phyloP scores from a whole-genome alignment of 2,113 vertebrate species.

The Myrmecobius fasciatus region DNA sequence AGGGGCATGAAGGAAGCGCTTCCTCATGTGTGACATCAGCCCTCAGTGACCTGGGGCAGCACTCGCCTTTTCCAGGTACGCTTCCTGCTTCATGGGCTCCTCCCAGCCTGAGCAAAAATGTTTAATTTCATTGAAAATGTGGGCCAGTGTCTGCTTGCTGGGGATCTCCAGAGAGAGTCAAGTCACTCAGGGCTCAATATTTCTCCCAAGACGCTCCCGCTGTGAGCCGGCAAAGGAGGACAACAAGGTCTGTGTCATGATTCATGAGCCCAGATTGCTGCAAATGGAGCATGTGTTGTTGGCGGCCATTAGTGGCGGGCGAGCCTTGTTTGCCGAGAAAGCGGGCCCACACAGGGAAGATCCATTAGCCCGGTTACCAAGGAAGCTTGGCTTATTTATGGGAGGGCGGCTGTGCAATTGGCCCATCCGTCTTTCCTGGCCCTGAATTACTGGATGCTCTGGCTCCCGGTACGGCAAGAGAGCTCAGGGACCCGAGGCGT shows the following conservation, averaged over 20 bases:
- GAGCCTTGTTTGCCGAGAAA: constrained; percentile 46
- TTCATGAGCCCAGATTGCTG: constrained; percentile 46
- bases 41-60: not conserved
- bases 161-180: constrained; percentile 17
- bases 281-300: constrained; percentile 48
- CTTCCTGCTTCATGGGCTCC: not conserved
- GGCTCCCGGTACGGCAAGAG: constrained; percentile 35
- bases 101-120: not conserved
- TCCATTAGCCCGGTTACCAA: constrained; percentile 50
- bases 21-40: not conserved
- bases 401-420: not conserved
- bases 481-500: constrained; percentile 18
- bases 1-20: not conserved
- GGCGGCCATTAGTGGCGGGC: not conserved
- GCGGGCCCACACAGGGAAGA: constrained; percentile 29
- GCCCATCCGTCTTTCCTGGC: constrained; percentile 47
- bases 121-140: not conserved
- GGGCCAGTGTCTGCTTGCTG: constrained; percentile 39
- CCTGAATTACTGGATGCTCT: not conserved
- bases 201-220: constrained; percentile 35
- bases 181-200: constrained; percentile 33
- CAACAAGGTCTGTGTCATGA: constrained; percentile 52
- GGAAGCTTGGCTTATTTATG: constrained; percentile 44
- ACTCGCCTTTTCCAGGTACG: not conserved
- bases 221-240: constrained; percentile 22